Conservation (phyloP, 2,113 vertebrate genomes). For the Platysternon megacephalum region DNA sequence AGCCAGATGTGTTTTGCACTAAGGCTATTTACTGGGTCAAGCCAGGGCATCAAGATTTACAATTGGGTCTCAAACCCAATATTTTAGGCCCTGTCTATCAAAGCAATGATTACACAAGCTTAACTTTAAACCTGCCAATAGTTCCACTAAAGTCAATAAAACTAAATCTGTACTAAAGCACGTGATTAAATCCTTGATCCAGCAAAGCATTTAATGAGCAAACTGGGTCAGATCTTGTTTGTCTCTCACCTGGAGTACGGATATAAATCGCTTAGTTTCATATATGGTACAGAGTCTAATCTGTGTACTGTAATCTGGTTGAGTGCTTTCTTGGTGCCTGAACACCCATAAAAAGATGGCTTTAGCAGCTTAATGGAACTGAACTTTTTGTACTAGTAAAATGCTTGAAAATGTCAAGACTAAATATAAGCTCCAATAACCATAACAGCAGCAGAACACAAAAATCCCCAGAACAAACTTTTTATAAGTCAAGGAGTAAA, state of each 20-base stretch:
- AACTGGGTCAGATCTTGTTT: not conserved
- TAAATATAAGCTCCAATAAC: not conserved
- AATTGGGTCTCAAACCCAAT: not conserved
- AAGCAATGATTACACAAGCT: not conserved
- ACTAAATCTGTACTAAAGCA: not conserved
- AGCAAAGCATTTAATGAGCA: not conserved
- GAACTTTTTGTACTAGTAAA: not conserved
- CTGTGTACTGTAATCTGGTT: not conserved
- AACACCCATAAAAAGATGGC: not conserved
- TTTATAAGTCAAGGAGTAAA: constrained; percentile 34
- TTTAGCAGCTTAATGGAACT: not conserved
- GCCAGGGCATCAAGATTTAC: not conserved
- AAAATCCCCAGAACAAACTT: constrained; percentile 21
- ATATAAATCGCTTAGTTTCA: not conserved
- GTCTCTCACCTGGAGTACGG: constrained; percentile 50
- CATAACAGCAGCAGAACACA: not conserved
- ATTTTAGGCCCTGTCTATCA: not conserved
- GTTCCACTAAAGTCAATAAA: not conserved
- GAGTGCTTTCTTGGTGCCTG: not conserved
- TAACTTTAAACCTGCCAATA: not conserved
- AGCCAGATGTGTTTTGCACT: not conserved
- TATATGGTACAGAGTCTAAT: not conserved
- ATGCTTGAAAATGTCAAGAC: not conserved
- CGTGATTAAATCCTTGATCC: not conserved
- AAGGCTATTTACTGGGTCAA: not conserved